Conservation (phyloP, 2,888 invertebrate genomes). For the Drosophila paranaensis region DNA sequence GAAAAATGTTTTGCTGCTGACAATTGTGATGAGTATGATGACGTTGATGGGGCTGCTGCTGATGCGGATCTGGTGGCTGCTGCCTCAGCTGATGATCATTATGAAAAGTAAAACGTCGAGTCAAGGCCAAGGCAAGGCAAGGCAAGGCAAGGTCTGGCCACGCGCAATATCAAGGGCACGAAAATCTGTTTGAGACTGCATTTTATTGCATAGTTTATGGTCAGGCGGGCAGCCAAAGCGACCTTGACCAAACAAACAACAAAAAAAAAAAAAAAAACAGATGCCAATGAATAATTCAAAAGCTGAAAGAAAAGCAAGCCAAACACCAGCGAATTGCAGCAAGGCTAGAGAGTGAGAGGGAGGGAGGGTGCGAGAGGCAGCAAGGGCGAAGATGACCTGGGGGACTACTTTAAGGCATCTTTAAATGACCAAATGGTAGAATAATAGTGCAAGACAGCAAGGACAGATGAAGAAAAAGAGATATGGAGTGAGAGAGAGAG, state of each 20-base stretch:
- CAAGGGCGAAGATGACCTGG: background rate
- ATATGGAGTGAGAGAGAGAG: background rate
- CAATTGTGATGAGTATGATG: slow-evolving; percentile 47
- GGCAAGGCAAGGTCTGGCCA: slow-evolving; percentile 18
- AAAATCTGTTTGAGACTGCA: slow-evolving; percentile 44
- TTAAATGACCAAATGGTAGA: slow-evolving; percentile 4
- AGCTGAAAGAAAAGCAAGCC: slow-evolving; percentile 16
- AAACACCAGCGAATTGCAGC: slow-evolving; percentile 24
- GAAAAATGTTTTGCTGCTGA: slow-evolving; percentile 48
- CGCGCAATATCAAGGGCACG: slow-evolving; percentile 38
- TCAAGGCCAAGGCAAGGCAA: slow-evolving; percentile 36
- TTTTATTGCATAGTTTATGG: slow-evolving; percentile 57
- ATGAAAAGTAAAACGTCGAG: slow-evolving; percentile 21
- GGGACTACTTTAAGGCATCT: slow-evolving; percentile 11
- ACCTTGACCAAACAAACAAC: slow-evolving; percentile 42
- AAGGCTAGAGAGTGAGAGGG: background rate
- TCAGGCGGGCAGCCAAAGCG: slow-evolving; percentile 25
- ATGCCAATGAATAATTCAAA: slow-evolving; percentile 46
- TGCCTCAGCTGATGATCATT: slow-evolving; percentile 35
- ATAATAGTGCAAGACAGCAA: slow-evolving; percentile 1
- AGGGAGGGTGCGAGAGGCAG: background rate
- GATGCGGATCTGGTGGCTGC: background rate
- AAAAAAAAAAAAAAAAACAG: slow-evolving; percentile 19
- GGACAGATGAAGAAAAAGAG: background rate
- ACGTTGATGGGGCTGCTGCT: slow-evolving; percentile 14